Evolutionary conservation across 2,113 vertebrate species (phyloP).

Genomic region (Onychorhynchus coronatus): DNA sequence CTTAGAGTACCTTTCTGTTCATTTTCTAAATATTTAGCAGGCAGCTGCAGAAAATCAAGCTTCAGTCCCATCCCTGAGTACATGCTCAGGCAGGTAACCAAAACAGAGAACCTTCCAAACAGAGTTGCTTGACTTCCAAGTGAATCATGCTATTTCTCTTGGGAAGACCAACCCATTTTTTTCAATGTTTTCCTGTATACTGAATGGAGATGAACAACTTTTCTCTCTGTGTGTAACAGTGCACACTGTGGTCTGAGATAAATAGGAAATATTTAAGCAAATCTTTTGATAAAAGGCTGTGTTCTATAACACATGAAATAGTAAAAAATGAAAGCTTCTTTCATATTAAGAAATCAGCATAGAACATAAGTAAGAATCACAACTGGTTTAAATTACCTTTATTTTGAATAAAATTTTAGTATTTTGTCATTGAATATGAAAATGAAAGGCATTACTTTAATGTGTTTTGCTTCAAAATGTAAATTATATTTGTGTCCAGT

Average conservation of each 20-base stretch:
- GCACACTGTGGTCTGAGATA: background rate
- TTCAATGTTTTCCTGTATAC: background rate
- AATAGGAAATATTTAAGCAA: background rate
- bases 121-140: background rate
- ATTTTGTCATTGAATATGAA: background rate
- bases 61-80: background rate
- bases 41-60: background rate
- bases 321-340: background rate
- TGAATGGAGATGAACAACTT: background rate
- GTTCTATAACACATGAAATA: background rate
- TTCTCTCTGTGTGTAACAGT: background rate
- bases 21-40: background rate
- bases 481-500: background rate
- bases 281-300: background rate
- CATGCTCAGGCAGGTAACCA: background rate
- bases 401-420: background rate
- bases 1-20: background rate
- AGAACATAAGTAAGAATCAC: background rate
- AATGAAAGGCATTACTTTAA: background rate
- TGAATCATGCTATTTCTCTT: background rate
- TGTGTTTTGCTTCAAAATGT: background rate
- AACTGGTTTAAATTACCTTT: background rate
- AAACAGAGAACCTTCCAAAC: background rate
- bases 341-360: background rate
- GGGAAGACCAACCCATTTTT: background rate